A percentile compares a stretch with the other conserved stretches of the same genome.
Conservation (phyloP, 2,888 invertebrate species). For the Troglohyphantes excavatus region DNA sequence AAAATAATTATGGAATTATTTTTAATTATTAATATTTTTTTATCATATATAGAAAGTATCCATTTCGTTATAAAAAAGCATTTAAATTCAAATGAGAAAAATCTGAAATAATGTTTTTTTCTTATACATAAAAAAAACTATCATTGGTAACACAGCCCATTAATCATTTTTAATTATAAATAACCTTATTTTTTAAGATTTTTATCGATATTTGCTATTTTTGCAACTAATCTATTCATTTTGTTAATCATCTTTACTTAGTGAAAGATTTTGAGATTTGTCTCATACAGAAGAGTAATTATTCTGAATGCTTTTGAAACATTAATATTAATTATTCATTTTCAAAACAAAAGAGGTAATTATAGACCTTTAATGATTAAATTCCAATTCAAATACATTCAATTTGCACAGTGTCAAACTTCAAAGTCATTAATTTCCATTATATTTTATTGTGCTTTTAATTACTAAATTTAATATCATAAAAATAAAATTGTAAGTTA, state of each 20-base stretch:
- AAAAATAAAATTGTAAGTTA: no score
- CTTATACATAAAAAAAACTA: no score
- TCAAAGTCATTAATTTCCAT: conserved; percentile 6
- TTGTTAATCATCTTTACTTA: neutral
- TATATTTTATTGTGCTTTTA: neutral
- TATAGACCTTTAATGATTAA: neutral
- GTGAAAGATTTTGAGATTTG: neutral
- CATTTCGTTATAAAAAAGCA: no score
- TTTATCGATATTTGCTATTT: neutral
- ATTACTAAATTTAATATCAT: no score
- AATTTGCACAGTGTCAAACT: no score
- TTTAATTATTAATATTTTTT: no score
- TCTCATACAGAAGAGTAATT: neutral
- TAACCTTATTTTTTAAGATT: neutral
- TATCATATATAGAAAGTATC: no score
- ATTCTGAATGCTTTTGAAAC: neutral
- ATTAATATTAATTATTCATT: neutral
- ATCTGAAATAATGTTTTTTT: no score
- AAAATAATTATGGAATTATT: no score
- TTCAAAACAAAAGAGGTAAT: neutral
- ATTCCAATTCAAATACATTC: no score
- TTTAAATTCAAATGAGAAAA: no score
- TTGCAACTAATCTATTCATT: neutral
- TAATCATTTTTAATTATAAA: neutral
- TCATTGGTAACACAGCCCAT: no score